Conservation (phyloP, 2,888 invertebrate genomes). For the Troilus luridus region DNA sequence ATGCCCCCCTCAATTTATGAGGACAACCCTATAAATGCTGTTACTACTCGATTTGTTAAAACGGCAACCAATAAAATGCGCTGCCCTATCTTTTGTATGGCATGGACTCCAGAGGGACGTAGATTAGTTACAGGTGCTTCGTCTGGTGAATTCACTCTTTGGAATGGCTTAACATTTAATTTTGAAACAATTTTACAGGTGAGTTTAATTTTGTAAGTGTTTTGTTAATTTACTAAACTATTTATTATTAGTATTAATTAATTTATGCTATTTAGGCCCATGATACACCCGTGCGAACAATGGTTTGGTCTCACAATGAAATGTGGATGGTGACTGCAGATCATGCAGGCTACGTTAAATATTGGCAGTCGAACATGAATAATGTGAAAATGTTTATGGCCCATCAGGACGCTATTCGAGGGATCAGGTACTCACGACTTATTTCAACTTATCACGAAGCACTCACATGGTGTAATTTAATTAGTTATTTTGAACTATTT, state of each 20-base stretch:
- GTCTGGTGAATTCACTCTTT: conserved; percentile 98
- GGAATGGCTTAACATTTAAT: conserved; percentile 99
- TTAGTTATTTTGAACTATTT: conserved; percentile 50
- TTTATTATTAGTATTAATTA: conserved; percentile 52
- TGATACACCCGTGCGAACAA: conserved; percentile 97
- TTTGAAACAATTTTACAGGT: conserved; percentile 99
- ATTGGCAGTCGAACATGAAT: conserved; percentile 99
- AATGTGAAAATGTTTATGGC: conserved; percentile 99
- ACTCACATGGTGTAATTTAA: conserved; percentile 52
- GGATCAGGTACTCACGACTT: conserved; percentile 84
- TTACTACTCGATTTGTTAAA: conserved; percentile 95
- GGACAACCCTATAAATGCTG: conserved; percentile 97
- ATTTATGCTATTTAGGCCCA: conserved; percentile 83
- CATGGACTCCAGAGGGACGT: conserved; percentile 99
- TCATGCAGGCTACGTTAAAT: conserved; percentile 98
- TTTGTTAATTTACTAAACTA: background rate
- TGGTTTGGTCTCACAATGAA: conserved; percentile 99
- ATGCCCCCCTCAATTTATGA: conserved; percentile 94
- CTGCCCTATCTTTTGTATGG: conserved; percentile 98
- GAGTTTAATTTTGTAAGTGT: conserved; percentile 60
- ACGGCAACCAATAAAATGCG: conserved; percentile 99
- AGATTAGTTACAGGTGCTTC: conserved; percentile 98
- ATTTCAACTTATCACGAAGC: conserved; percentile 58
- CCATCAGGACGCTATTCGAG: conserved; percentile 99
- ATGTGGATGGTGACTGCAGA: conserved; percentile 99